Evolutionary conservation across 2,888 invertebrate species (phyloP), one percentile per base, ranked within the genome.

Genomic region (Maniola hyperantus): DNA sequence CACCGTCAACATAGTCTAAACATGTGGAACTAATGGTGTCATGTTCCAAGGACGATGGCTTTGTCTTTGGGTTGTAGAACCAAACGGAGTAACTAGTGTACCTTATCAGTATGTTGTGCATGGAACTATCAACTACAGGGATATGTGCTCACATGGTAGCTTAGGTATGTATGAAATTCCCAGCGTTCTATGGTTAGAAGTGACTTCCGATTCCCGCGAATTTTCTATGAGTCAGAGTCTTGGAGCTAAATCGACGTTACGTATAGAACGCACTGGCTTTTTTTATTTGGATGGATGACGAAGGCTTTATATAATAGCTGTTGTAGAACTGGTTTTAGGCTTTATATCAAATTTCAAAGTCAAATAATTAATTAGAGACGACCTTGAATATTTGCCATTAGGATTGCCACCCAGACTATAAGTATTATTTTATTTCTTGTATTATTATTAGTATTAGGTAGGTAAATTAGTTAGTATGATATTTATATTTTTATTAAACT

Each of bases 131-230:
- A n/a, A n/a, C n/a, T n/a, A n/a, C n/a, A n/a, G n/a, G n/a, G n/a
- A 26, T 2, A 20, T 18, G 20, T 6, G n/a, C n/a, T 13, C 13
- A n/a, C 8, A 48, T 48, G 8, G n/a, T n/a, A n/a, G n/a, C n/a
- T n/a, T 20, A 11, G n/a, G n/a, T n/a, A 54, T 36, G 8, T 7
- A 54, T 54, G 8, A 6, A 54, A 54, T 54, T 54, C 54, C 54
- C 34, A n/a, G 4, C 36, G 36, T 34, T 57, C 20, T 42, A 42
- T 20, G 39, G 6, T 20, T 42, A 18, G 6, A 39, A 51, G 39
- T 20, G 50, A 48, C 51, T 61, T 61, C 50, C 61, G 61, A 36
- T 61, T 61, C 50, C 6, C 61, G 39, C 8, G 50, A 61, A 51
- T 48, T 57, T 15, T 57, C 6, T 39, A 46, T 60, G 61, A 61